These are phyloP conservation scores for Temnothorax unifasciatus DNA, from an alignment of 2,888 invertebrate genomes.

Conservation along the genomic window DNA sequence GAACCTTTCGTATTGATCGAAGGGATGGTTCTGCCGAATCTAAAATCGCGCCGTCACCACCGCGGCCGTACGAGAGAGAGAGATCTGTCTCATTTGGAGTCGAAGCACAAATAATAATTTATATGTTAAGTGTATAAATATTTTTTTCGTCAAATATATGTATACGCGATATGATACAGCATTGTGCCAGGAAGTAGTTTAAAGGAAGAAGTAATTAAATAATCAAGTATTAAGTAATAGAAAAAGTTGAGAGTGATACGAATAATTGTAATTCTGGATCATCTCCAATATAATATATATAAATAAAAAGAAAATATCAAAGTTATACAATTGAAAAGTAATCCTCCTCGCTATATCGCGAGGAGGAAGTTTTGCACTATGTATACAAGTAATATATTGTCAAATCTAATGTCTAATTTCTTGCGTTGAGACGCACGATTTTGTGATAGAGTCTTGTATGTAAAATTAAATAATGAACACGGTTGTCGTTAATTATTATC, in stretches of 20 bases:
- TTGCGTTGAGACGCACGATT: background rate
- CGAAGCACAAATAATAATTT: background rate
- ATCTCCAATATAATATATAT: background rate
- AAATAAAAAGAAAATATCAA: background rate
- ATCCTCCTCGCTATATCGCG: background rate
- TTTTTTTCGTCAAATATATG: background rate
- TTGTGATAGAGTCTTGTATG: background rate
- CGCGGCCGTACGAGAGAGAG: background rate
- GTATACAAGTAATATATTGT: background rate
- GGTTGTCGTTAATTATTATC: background rate
- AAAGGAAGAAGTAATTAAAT: background rate
- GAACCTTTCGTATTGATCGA: constrained; percentile 56
- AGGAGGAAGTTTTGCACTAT: background rate
- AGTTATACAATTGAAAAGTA: background rate
- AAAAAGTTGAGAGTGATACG: background rate
- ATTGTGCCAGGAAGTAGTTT: background rate
- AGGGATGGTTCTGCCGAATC: constrained; percentile 45
- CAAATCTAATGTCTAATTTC: background rate
- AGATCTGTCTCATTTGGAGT: background rate
- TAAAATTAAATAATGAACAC: background rate
- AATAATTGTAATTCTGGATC: background rate
- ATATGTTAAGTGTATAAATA: background rate
- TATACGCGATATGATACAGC: background rate
- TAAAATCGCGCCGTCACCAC: constrained; percentile 27
- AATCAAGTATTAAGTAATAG: background rate